phyloP scores from a whole-genome alignment of 2,113 vertebrate genomes.

The Sturnus vulgaris region DNA sequence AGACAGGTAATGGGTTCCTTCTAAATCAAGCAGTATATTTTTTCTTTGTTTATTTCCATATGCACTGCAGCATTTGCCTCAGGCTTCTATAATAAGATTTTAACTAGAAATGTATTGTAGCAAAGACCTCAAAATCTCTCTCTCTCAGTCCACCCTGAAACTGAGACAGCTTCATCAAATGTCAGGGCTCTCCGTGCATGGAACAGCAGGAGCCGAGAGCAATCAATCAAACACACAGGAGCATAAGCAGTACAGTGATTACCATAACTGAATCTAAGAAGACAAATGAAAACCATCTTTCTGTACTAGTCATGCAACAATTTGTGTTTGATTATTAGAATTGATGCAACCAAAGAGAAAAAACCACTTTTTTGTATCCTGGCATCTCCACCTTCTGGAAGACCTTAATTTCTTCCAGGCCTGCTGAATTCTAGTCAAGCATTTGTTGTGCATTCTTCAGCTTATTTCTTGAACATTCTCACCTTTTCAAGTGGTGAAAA shows the following conservation, averaged over 20 bases:
- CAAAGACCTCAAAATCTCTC: not conserved
- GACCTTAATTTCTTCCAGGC: not conserved
- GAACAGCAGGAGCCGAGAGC: not conserved
- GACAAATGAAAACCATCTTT: slow-evolving; percentile 35
- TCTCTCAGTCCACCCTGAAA: not conserved
- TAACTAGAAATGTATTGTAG: not conserved
- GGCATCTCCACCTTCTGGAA: not conserved
- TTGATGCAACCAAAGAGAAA: not conserved
- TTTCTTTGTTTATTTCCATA: not conserved
- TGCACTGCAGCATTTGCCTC: not conserved
- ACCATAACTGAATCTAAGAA: slow-evolving; percentile 6
- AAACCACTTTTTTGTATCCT: not conserved
- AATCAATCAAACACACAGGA: not conserved
- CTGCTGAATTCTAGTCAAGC: not conserved
- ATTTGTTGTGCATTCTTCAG: not conserved
- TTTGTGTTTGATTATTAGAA: slow-evolving; percentile 20
- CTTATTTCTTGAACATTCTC: not conserved
- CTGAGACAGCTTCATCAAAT: not conserved
- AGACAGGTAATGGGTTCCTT: not conserved
- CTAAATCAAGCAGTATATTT: not conserved
- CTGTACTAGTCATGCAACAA: not conserved
- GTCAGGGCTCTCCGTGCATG: not conserved
- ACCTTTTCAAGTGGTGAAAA: not conserved
- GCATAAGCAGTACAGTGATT: not conserved
- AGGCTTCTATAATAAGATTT: not conserved